Percentiles rank a stretch among this genome's conserved stretches.
phyloP scores from a whole-genome alignment of 1,140 invertebrate genomes.

The Dufourea novaeangliae region DNA sequence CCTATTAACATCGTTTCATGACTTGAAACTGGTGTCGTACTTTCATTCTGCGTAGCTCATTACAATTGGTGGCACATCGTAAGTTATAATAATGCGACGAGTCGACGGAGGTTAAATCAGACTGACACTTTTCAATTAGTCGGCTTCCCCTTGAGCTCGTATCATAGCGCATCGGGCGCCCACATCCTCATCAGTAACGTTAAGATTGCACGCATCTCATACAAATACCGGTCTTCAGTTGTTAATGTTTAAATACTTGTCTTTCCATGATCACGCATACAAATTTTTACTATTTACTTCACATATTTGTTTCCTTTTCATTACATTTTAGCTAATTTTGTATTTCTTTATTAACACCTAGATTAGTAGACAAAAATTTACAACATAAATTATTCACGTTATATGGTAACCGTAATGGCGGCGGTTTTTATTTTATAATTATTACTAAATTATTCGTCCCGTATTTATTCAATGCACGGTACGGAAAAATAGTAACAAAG shows the following conservation, averaged over 20 bases:
- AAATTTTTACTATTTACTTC: no score
- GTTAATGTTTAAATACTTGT: background rate
- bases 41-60: constrained; percentile 37
- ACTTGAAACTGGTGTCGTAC: background rate
- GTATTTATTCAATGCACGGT: no score
- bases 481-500: no score
- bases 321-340: background rate
- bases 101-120: constrained; percentile 70
- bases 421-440: background rate
- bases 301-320: no score
- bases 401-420: background rate
- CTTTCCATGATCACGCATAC: background rate
- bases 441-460: no score
- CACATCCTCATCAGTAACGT: constrained; percentile 63
- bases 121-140: constrained; percentile 72
- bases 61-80: constrained; percentile 57
- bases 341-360: background rate
- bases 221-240: constrained; percentile 1
- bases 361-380: background rate
- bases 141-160: constrained; percentile 58
- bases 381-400: background rate
- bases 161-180: constrained; percentile 58
- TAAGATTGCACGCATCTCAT: constrained; percentile 33
- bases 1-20: constrained; percentile 4
- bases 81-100: constrained; percentile 69